phyloP scores from a whole-genome alignment of 2,797 vertebrate species.

The Pterois miles region DNA sequence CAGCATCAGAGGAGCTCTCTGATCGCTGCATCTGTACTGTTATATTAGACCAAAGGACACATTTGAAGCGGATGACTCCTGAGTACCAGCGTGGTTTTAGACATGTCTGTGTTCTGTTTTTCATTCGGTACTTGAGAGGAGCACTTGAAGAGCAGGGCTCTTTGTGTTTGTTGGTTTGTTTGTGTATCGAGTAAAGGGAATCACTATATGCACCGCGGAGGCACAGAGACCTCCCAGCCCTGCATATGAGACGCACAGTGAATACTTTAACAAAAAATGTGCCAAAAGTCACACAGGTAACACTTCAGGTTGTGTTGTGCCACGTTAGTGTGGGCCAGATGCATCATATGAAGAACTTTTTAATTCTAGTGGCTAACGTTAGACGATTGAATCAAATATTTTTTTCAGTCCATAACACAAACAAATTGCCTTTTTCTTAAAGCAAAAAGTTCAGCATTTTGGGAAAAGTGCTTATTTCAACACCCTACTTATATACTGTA shows the following conservation, averaged over 20 bases:
- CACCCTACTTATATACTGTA: not conserved
- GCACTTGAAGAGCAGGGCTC: slow-evolving; percentile 25
- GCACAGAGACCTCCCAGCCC: not conserved
- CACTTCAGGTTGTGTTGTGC: not conserved
- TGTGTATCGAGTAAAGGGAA: slow-evolving; percentile 1
- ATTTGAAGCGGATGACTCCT: slow-evolving; percentile 1
- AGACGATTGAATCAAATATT: not conserved
- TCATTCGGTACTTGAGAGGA: slow-evolving; percentile 28
- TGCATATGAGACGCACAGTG: not conserved
- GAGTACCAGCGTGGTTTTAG: slow-evolving; percentile 17
- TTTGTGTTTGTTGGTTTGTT: slow-evolving; percentile 33
- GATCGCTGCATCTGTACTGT: slow-evolving; percentile 22
- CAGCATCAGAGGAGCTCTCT: slow-evolving; percentile 11
- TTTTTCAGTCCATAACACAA: not conserved
- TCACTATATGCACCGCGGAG: slow-evolving; percentile 16
- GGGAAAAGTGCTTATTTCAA: not conserved
- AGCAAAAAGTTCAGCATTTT: not conserved
- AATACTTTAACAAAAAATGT: not conserved
- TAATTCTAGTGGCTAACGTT: not conserved
- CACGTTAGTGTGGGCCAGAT: not conserved
- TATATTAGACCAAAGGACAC: slow-evolving; percentile 15
- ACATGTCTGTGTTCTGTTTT: slow-evolving; percentile 28
- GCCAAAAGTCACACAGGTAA: not conserved
- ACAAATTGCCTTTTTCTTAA: not conserved
- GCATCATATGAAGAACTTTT: not conserved